Base-by-base conservation (phyloP, 1,140 invertebrate genomes). In the Aphidius ervi region DNA sequence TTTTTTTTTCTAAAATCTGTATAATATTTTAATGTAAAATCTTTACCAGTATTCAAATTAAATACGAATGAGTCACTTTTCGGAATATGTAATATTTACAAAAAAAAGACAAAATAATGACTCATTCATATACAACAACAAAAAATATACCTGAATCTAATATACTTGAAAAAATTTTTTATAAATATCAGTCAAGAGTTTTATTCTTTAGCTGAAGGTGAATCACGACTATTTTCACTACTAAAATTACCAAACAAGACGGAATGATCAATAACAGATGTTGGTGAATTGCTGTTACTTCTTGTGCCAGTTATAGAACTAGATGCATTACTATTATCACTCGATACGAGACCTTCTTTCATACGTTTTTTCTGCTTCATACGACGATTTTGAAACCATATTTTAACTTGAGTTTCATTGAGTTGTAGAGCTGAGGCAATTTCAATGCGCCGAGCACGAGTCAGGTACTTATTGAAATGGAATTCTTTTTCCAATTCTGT, bases 401-500 rank as follows among this genome's bases (percentile, higher is more conserved):
- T 77, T 60, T 82, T 78, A 61, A 84, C 82, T 82, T 97, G 94
- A 0, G 97, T 98, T 75, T 99, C 97, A 77, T 99, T 99, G 5
- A 99, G 86, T 73, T 96, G 92, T 16, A 99, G 81, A 2, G 94
- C 89, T 1, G 94, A 92, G 0, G 97, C 97, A 65, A 99, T 99
- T 80, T 99, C 97, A 68, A 99, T 98, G 65, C 97, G 84, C 67
- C 97, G 82, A 6, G 95, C 96, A 65, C 97, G 82, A 4, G 96
- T 99, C 69, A 99, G 85, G 83, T 99, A 99, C 81, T 98, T 98
- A 82, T 98, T 98, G 80, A 97, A 99, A 80, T 99, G 96, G 79
- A 99, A 99, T 80, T 99, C 97, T 76, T 99, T 99, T 76, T 99
- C 97, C 65, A 99, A 83, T 80, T 99, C 97, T 1, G 96, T 99